Evolutionary conservation across 2,113 vertebrate genomes (phyloP).

Genomic region (Chauna torquata): DNA sequence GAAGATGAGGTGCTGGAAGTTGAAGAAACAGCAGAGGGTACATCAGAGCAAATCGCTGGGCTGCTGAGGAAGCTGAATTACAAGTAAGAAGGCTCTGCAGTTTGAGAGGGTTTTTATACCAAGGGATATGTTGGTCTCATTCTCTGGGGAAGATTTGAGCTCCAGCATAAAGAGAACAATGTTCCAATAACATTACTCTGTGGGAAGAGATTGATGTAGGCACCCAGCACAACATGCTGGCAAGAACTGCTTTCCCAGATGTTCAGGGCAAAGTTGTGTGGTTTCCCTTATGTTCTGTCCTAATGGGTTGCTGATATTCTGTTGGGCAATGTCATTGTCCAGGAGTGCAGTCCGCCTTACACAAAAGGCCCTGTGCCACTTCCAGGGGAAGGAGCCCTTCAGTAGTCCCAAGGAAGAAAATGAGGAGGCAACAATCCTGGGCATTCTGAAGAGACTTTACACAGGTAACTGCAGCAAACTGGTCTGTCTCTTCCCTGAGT

Average conservation of each 20-base stretch:
- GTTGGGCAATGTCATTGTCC: background rate
- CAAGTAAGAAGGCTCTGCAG: conserved; percentile 75
- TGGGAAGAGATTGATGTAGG: background rate
- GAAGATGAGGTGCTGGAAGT: conserved; percentile 48
- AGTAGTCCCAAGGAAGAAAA: background rate
- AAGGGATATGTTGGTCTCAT: background rate
- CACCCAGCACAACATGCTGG: background rate
- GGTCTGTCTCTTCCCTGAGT: background rate
- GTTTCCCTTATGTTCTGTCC: background rate
- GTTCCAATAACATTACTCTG: background rate
- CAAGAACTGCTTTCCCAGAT: background rate
- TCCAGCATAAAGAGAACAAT: background rate
- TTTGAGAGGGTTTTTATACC: background rate
- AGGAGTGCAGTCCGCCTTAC: conserved; percentile 87
- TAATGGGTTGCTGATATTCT: background rate
- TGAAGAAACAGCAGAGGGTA: conserved; percentile 70
- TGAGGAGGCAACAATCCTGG: conserved; percentile 71
- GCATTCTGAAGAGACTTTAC: conserved; percentile 82
- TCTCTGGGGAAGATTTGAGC: background rate
- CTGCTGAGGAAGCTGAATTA: conserved; percentile 89
- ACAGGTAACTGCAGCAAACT: conserved; percentile 77
- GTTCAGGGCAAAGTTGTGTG: background rate
- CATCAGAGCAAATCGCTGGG: conserved; percentile 77
- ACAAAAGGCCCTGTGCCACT: conserved; percentile 73
- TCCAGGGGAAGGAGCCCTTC: conserved; percentile 81